A percentile compares a stretch with the other conserved stretches of the same genome.
Evolutionary conservation across 2,888 invertebrate species (phyloP).

Genomic region (Melikaiella ostensackeni): DNA sequence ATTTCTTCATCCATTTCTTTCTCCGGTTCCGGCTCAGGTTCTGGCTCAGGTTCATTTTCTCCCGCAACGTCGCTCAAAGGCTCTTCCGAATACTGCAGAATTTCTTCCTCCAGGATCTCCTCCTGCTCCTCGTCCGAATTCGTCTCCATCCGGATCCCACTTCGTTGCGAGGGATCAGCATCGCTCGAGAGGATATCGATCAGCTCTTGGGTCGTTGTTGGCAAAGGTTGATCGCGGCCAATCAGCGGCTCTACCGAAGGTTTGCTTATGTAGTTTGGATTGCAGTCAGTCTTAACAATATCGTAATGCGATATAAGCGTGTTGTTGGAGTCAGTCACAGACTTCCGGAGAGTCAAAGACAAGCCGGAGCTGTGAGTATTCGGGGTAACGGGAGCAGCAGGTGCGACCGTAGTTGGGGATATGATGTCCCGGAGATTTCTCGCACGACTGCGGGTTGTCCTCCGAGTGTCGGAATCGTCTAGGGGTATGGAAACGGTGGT

Average conservation of each 20-base stretch:
- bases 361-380: constrained; percentile 64
- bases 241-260: constrained; percentile 64
- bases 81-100: constrained; percentile 66
- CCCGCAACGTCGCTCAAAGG: constrained; percentile 59
- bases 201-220: constrained; percentile 73
- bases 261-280: constrained; percentile 66
- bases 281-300: constrained; percentile 75
- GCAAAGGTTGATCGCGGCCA: constrained; percentile 70
- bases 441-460: constrained; percentile 73
- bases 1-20: constrained; percentile 66
- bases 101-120: constrained; percentile 54
- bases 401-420: constrained; percentile 47
- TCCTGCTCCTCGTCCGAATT: constrained; percentile 43
- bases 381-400: constrained; percentile 56
- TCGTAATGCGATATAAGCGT: constrained; percentile 74
- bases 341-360: constrained; percentile 72
- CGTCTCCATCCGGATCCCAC: constrained; percentile 6
- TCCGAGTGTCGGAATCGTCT: constrained; percentile 71
- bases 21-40: constrained; percentile 52
- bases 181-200: constrained; percentile 74
- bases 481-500: constrained; percentile 69
- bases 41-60: constrained; percentile 26
- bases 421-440: constrained; percentile 70
- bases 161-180: constrained; percentile 54
- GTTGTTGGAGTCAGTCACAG: constrained; percentile 73